Base-by-base conservation (phyloP, 37 sponge, comb jelly and placozoan genomes). In the Haliclona indistincta region DNA sequence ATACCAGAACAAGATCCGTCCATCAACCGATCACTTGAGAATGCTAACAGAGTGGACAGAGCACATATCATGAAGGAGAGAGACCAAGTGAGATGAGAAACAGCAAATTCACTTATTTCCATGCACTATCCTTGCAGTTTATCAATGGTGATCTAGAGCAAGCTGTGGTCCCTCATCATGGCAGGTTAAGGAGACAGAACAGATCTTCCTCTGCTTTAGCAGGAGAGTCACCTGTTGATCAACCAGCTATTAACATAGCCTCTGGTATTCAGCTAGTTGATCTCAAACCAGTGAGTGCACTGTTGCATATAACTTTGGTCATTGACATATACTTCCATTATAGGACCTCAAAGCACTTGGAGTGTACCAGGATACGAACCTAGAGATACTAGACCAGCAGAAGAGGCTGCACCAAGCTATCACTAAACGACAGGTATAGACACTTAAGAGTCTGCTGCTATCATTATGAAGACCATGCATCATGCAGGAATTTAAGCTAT, bases 361-460 rank as follows among this genome's bases (percentile, higher is more conserved):
- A 25, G 60, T 58, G 26, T 58, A 58, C n/a, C 13, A 25, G 11
- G n/a, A 58, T 58, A 20, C 11, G n/a, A 26, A n/a, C 6, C 25
- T 25, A 26, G 60, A 58, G 28, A 6, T 6, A 58, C n/a, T 58
- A n/a, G 60, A 58, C 28, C 60, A 58, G n/a, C 23, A 58, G 60
- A 58, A 58, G 25, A 58, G 60, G n/a, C 60, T 58, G 6, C 60
- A 58, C 7, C 23, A 58, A n/a, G 60, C 60, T 25, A 58, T 58
- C 6, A 6, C 60, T 58, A 58, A 58, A 58, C 11, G 60, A 58
- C 13, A 58, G 25, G 60, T 58, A 25, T 8, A 6, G 6, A 58
- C 7, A 20, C 7, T 58, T 58, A 11, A 58, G 13, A 58, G 11
- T n/a, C 25, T 58, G 11, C 28, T 7, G n/a, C 15, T 47, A 47